phyloP scores from a whole-genome alignment of 1,140 invertebrate genomes.

The Eulimnadia texana region DNA sequence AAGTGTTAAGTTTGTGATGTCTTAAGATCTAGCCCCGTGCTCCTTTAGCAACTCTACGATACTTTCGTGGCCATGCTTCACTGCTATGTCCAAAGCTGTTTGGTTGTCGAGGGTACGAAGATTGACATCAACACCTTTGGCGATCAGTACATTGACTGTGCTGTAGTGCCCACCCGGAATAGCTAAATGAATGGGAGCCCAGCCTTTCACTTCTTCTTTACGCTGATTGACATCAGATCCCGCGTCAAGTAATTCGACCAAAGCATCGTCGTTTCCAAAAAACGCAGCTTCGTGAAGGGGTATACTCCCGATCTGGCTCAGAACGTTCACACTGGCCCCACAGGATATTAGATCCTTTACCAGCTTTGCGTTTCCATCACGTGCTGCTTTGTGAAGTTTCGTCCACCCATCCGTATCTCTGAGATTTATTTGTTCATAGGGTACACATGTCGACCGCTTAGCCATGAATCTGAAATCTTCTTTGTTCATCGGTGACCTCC shows the following conservation, averaged over 20 bases:
- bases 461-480: too few species aligned
- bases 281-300: neutral
- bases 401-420: neutral
- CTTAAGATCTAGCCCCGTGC: neutral
- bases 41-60: neutral
- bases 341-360: neutral
- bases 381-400: neutral
- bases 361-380: neutral
- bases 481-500: too few species aligned
- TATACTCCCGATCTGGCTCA: neutral
- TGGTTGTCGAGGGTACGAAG: neutral
- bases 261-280: neutral
- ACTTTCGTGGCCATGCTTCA: neutral
- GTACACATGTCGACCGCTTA: neutral
- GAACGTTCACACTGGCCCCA: neutral
- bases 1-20: too few species aligned
- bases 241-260: neutral
- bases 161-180: neutral
- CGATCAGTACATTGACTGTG: neutral
- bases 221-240: neutral
- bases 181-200: neutral
- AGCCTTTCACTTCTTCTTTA: neutral
- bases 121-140: neutral
- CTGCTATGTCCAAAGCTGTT: neutral
- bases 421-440: neutral